Evolutionary conservation across 2,797 vertebrate species (phyloP).

Genomic region (Aplochiton taeniatus): DNA sequence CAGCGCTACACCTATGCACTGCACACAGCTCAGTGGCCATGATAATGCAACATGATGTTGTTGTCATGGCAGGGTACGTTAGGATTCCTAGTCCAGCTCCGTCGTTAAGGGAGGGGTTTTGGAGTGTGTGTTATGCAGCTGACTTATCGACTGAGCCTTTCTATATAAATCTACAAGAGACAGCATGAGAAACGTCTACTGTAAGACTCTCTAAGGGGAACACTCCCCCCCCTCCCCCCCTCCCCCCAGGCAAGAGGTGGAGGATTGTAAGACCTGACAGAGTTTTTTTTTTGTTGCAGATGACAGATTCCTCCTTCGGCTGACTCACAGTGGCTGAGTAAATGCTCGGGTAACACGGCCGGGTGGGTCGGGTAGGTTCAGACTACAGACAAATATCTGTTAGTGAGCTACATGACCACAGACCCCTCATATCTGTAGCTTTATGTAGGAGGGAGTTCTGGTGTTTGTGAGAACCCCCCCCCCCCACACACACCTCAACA

Average conservation of each 20-base stretch:
- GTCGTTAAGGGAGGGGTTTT: conserved; percentile 22
- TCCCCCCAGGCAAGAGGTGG: conserved; percentile 54
- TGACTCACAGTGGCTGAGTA: conserved; percentile 41
- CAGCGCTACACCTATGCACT: neutral
- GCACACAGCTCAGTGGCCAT: no score
- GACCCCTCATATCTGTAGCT: conserved; percentile 9
- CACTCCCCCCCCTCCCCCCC: conserved; percentile 49
- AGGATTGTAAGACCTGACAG: conserved; percentile 52
- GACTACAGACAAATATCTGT: conserved; percentile 18
- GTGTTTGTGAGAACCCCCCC: neutral
- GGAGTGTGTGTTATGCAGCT: conserved; percentile 28
- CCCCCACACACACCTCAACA: neutral
- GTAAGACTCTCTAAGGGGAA: conserved; percentile 46
- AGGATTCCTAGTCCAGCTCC: conserved; percentile 37
- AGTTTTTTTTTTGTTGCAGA: conserved; percentile 43
- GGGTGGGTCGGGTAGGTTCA: conserved; percentile 19
- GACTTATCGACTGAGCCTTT: conserved; percentile 43
- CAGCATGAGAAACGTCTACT: conserved; percentile 44
- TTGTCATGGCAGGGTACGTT: conserved; percentile 16
- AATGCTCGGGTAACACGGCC: conserved; percentile 14
- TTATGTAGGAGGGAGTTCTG: neutral
- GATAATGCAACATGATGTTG: conserved; percentile 7
- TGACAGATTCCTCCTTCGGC: conserved; percentile 51
- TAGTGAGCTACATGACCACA: conserved; percentile 15
- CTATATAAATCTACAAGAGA: conserved; percentile 40